phyloP scores from a whole-genome alignment of 2,888 invertebrate species.

The Platerodrilus igneus region DNA sequence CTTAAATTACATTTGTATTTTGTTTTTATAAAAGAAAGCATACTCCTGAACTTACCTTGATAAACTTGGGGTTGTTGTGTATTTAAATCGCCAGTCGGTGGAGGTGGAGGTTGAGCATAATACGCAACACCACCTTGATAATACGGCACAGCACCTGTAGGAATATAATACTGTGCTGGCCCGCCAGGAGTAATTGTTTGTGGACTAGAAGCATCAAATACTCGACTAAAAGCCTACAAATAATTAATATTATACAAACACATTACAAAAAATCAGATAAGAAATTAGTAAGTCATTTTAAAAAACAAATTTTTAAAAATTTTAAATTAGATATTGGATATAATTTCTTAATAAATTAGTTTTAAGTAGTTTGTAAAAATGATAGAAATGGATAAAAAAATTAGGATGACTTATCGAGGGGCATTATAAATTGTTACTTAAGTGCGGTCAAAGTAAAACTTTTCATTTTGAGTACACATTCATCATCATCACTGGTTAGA shows the following conservation, averaged over 20 bases:
- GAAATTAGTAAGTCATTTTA: too few relatives aligned
- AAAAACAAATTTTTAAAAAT: not conserved
- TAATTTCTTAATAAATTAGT: too few relatives aligned
- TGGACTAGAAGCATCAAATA: constrained; percentile 53
- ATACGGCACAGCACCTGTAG: constrained; percentile 41
- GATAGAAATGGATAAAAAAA: too few relatives aligned
- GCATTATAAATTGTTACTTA: too few relatives aligned
- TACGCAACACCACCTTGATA: constrained; percentile 44
- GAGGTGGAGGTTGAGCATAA: constrained; percentile 37
- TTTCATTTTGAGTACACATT: too few relatives aligned
- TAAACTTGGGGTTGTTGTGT: constrained; percentile 42
- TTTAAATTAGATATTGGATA: not conserved
- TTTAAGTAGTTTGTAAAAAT: too few relatives aligned
- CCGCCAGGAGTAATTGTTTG: constrained; percentile 50
- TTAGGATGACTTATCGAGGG: too few relatives aligned
- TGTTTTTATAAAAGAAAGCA: too few relatives aligned
- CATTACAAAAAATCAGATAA: not conserved
- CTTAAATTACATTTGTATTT: too few relatives aligned
- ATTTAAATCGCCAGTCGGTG: constrained; percentile 37
- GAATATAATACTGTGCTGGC: constrained; percentile 44
- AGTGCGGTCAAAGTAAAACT: too few relatives aligned
- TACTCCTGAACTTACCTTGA: constrained; percentile 40
- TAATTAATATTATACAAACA: not conserved
- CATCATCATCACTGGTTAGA: too few relatives aligned
- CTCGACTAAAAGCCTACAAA: constrained; percentile 49